Percentiles rank a stretch among this genome's conserved stretches.
Evolutionary conservation across 2,113 vertebrate species (phyloP).

Genomic region (Clinocottus analis): DNA sequence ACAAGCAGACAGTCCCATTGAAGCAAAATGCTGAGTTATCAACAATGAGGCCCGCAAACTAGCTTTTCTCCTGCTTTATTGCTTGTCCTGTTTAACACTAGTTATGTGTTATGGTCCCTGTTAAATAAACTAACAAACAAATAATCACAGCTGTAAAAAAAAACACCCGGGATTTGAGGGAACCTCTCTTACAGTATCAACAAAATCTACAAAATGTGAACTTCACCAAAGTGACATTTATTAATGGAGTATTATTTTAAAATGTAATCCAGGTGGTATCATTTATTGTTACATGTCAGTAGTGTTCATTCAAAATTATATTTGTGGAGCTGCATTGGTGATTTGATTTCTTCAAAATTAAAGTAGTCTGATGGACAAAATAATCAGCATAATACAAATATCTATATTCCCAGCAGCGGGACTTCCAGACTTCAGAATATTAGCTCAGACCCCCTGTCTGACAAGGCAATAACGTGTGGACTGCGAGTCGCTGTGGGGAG

Average conservation of each 20-base stretch:
- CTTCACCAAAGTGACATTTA: background rate
- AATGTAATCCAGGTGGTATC: background rate
- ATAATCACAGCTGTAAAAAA: background rate
- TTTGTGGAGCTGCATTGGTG: background rate
- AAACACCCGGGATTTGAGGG: background rate
- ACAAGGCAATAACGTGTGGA: constrained; percentile 64
- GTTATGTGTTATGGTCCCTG: background rate
- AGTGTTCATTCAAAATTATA: background rate
- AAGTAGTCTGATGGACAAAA: background rate
- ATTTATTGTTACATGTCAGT: background rate
- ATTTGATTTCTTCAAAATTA: background rate
- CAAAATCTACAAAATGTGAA: background rate
- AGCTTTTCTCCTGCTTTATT: background rate
- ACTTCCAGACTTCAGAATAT: constrained; percentile 48
- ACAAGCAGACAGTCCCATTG: background rate
- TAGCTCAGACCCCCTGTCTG: constrained; percentile 58
- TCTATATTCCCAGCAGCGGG: constrained; percentile 55
- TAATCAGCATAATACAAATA: constrained; percentile 12
- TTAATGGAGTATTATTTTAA: background rate
- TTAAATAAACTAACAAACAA: background rate
- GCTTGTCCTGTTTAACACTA: background rate
- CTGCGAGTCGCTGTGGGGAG: constrained; percentile 59
- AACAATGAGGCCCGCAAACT: background rate
- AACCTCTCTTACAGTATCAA: background rate
- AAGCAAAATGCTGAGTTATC: background rate